A percentile compares a stretch with the other conserved stretches of the same genome.
phyloP scores from a whole-genome alignment of 2,113 vertebrate genomes.

The Desmodus rotundus region DNA sequence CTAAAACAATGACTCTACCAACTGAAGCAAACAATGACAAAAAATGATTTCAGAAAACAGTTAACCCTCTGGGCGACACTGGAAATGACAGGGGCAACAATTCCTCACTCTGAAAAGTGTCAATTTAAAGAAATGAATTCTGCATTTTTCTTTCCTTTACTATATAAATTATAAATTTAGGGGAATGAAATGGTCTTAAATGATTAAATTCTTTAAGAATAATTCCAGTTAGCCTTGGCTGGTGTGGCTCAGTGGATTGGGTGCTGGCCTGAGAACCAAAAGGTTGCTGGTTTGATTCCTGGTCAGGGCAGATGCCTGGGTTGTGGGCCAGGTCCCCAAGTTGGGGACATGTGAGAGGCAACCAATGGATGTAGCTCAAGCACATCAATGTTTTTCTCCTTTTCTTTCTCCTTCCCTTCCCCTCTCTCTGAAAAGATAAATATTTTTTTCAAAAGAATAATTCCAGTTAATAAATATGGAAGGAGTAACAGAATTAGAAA shows the following conservation, averaged over 20 bases:
- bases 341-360: too few species aligned
- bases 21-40: background rate
- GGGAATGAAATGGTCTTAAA: background rate
- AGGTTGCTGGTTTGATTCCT: too few species aligned
- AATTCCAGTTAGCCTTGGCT: background rate
- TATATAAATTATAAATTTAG: background rate
- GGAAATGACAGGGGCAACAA: background rate
- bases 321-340: too few species aligned
- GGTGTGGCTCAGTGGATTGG: too few species aligned
- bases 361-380: too few species aligned
- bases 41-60: background rate
- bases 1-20: background rate
- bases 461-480: background rate
- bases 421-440: too few species aligned
- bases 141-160: background rate
- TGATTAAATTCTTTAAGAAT: background rate
- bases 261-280: too few species aligned
- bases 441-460: too few species aligned
- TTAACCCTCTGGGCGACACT: background rate
- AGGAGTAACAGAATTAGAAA: conserved; percentile 4
- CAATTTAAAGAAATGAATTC: background rate
- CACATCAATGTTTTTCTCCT: too few species aligned
- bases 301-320: too few species aligned
- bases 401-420: too few species aligned
- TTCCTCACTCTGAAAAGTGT: background rate